Conservation (phyloP, 2,113 vertebrate species). For the Dissostichus mawsoni region DNA sequence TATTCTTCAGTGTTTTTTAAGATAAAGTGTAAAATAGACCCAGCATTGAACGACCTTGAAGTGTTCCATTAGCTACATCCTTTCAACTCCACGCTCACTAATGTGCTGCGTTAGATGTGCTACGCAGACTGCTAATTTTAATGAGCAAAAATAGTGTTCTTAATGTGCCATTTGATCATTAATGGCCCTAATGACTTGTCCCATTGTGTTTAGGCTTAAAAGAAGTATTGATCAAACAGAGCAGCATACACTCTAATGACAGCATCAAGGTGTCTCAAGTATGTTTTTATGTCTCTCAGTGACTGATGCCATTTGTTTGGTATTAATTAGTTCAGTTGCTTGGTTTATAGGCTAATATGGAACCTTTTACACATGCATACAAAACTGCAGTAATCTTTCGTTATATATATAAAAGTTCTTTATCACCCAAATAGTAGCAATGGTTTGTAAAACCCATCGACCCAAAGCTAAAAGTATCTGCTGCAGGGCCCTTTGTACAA, state of each 20-base stretch:
- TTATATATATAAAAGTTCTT: no score
- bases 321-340: background rate
- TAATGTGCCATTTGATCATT: slow-evolving; percentile 26
- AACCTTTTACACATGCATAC: no score
- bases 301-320: background rate
- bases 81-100: slow-evolving; percentile 11
- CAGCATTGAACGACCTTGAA: background rate
- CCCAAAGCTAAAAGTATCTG: background rate
- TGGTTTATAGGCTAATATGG: background rate
- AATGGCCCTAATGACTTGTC: slow-evolving; percentile 58
- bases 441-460: background rate
- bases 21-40: background rate
- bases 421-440: background rate
- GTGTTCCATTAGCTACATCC: slow-evolving; percentile 29
- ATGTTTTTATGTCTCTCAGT: slow-evolving; percentile 12
- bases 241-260: slow-evolving; percentile 1
- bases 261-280: background rate
- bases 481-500: background rate
- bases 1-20: background rate
- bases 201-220: slow-evolving; percentile 30
- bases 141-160: slow-evolving; percentile 10
- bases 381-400: background rate
- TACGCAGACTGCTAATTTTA: background rate
- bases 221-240: slow-evolving; percentile 50
- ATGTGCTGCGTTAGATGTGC: slow-evolving; percentile 22